Base-by-base conservation (phyloP, 1,140 invertebrate species). In the Caenorhabditis elegans region DNA sequence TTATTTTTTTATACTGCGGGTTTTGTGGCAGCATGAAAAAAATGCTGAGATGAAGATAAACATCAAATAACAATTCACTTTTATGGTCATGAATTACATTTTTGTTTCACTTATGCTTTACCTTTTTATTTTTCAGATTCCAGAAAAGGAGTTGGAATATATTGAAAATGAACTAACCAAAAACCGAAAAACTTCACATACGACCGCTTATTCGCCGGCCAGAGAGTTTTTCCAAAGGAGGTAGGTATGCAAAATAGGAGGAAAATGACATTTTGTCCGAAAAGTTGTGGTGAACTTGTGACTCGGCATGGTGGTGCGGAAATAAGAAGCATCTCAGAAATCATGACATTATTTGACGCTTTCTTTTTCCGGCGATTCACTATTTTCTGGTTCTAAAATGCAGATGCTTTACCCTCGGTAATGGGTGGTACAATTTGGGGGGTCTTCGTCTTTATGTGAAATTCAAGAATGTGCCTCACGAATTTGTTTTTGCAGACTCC, bases 401-500 rank as follows among this genome's bases (percentile, higher is more conserved):
- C n/a, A 39, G 60, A 2, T 31, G 53, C 4, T 22, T 31, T 60
- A 15, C 53, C 6, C 34, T 31, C 34, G 60, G 60, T 70, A 70
- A 70, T 70, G 60, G 60, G 60, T 70, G 60, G n/a, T 70, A 43
- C 60, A 70, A 31, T 22, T 24, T 6, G 60, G 60, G 60, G 19
- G 47, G 47, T 48, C 47, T 48, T n/a, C 60, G 31, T 70, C 60
- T 70, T 70, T 70, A 43, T 70, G 60, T 70, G 60, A 70, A 70
- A 70, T 70, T 39, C 60, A 43, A 70, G 60, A 70, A 77, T 77
- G 43, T 47, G 46, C 11, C 36, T 34, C 6, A 43, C 39, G 24
- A 77, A 48, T 77, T 51, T 51, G 43, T 77, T 47, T 78, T 79
- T 79, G 51, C 55, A 79, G 78, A 48, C 53, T 79, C 3, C 55